phyloP scores from a whole-genome alignment of 1,140 invertebrate genomes.

The Pantala flavescens region DNA sequence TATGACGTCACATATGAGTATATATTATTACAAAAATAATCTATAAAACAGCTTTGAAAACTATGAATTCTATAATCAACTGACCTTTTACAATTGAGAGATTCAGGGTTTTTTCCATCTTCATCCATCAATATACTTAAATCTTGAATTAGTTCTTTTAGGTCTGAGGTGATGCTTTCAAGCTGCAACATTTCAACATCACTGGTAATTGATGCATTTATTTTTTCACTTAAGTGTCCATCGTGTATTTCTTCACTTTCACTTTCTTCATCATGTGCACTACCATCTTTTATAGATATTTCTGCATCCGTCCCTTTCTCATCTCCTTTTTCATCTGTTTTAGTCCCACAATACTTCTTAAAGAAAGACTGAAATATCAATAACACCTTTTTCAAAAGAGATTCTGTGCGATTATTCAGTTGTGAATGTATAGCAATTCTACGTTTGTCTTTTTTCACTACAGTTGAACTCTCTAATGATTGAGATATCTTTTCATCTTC shows the following conservation, averaged over 20 bases:
- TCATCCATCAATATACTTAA: background rate
- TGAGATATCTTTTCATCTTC: no score
- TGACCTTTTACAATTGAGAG: background rate
- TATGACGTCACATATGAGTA: no score
- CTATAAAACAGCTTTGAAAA: no score
- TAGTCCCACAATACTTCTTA: constrained; percentile 44
- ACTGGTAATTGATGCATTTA: constrained; percentile 45
- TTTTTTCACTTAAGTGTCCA: constrained; percentile 49
- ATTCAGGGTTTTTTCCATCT: background rate
- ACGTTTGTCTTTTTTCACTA: no score
- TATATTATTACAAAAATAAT: no score
- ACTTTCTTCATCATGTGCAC: constrained; percentile 29
- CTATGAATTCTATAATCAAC: no score
- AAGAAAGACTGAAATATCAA: constrained; percentile 56
- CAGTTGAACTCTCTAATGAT: no score
- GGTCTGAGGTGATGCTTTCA: constrained; percentile 30
- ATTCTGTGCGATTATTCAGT: constrained; percentile 39
- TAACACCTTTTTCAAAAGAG: constrained; percentile 47
- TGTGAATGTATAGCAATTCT: background rate
- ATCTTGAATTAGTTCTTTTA: constrained; percentile 18
- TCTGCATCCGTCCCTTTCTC: constrained; percentile 12
- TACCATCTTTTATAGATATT: constrained; percentile 19
- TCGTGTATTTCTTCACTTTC: constrained; percentile 39
- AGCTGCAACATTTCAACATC: constrained; percentile 47
- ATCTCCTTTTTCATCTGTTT: background rate